Conservation (phyloP, 53 echinoderm and acorn worm species). For the Luidia sarsii region DNA sequence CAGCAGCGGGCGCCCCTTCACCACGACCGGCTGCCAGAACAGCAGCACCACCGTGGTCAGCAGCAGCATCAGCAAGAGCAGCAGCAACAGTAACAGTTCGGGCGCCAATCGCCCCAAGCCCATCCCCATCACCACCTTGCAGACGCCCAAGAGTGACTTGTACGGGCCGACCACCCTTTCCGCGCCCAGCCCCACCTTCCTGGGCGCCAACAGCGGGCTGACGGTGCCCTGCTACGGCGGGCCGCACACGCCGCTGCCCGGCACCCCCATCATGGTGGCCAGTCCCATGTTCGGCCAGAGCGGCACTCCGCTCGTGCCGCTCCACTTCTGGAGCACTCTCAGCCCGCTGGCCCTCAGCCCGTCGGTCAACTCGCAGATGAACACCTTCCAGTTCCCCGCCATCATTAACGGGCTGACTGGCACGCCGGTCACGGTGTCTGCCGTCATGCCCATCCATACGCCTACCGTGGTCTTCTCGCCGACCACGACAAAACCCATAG, state of each 20-base stretch:
- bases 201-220: slow-evolving; percentile 62
- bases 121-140: slow-evolving; percentile 65
- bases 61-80: slow-evolving; percentile 45
- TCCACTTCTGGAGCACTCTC: slow-evolving; percentile 98
- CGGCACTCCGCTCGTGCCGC: slow-evolving; percentile 80
- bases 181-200: slow-evolving; percentile 80
- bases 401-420: slow-evolving; percentile 74
- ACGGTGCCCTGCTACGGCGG: slow-evolving; percentile 56
- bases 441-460: slow-evolving; percentile 61
- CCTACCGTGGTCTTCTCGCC: slow-evolving; percentile 84
- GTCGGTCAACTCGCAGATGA: slow-evolving; percentile 70
- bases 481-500: slow-evolving; percentile 89
- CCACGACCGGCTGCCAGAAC: slow-evolving; percentile 42
- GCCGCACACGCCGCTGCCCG: slow-evolving; percentile 75
- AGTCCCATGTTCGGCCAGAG: slow-evolving; percentile 82
- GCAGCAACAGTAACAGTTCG: slow-evolving; percentile 54
- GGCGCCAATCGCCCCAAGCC: slow-evolving; percentile 72
- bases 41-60: slow-evolving; percentile 60
- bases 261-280: slow-evolving; percentile 92
- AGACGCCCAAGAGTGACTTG: slow-evolving; percentile 56
- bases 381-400: slow-evolving; percentile 96
- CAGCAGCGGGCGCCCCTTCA: slow-evolving; percentile 77
- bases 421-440: slow-evolving; percentile 60
- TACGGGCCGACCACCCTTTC: slow-evolving; percentile 44
- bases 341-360: slow-evolving; percentile 95